Conservation (phyloP, 2,888 invertebrate genomes). For the Callimorpha dominula region DNA sequence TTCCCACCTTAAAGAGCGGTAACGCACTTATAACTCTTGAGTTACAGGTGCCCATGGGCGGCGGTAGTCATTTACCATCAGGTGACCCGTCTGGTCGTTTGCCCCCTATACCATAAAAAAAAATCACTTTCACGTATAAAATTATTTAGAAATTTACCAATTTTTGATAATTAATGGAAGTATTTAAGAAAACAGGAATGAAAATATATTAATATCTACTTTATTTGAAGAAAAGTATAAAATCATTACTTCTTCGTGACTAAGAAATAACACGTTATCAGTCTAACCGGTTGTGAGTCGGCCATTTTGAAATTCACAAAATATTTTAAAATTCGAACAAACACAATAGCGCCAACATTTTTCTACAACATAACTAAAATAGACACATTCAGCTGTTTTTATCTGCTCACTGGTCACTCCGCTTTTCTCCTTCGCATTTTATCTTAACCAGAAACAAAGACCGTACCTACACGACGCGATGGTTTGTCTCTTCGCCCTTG, state of each 20-base stretch:
- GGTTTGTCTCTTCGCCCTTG: background rate
- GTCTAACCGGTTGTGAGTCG: background rate
- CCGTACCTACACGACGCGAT: no score
- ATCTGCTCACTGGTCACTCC: background rate
- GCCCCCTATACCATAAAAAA: no score
- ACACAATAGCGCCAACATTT: background rate
- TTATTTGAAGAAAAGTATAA: background rate
- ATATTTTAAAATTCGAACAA: background rate
- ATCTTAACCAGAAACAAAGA: background rate
- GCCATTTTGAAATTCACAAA: slow-evolving; percentile 1
- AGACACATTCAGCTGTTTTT: background rate
- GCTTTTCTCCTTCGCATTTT: background rate
- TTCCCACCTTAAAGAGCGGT: no score
- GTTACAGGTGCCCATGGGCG: no score
- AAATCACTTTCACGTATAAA: no score
- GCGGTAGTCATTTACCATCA: no score
- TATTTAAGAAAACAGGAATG: background rate
- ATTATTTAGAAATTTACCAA: no score
- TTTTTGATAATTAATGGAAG: background rate
- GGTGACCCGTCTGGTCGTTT: no score
- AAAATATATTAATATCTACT: background rate
- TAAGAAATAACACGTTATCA: background rate
- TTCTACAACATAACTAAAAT: background rate
- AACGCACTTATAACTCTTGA: no score
- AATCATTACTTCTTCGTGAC: background rate